Evolutionary conservation across 2,888 invertebrate species (phyloP).

Genomic region (Suillia variegata): DNA sequence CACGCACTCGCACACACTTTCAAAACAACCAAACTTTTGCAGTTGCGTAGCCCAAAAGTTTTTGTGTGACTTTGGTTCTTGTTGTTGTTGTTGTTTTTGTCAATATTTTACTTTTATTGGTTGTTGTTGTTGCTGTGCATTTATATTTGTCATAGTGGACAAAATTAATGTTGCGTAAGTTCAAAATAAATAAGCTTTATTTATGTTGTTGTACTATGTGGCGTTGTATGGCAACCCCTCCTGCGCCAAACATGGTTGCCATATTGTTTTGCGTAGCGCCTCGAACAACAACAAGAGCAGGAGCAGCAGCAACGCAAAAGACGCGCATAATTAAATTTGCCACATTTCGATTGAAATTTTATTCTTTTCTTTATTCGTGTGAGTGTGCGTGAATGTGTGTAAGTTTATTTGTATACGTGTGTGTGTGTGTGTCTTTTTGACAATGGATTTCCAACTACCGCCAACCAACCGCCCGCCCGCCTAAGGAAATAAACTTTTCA

Average conservation of each 20-base stretch:
- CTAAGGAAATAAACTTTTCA: neutral
- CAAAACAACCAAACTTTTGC: no score
- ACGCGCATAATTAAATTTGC: neutral
- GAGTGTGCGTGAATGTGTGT: neutral
- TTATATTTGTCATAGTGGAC: neutral
- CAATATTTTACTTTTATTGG: no score
- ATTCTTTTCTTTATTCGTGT: neutral
- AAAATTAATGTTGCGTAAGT: conserved; percentile 17
- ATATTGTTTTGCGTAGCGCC: no score
- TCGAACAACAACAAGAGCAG: neutral
- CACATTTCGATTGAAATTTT: neutral
- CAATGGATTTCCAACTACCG: no score
- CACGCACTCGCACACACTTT: no score
- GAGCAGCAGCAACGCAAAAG: neutral
- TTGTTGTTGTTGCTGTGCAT: neutral
- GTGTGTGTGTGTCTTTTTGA: no score
- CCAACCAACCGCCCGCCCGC: no score
- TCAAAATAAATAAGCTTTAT: conserved; percentile 14
- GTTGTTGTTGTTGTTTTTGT: no score
- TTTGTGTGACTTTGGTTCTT: no score
- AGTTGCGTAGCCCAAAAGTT: no score
- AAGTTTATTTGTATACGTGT: neutral
- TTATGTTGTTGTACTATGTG: conserved; percentile 5
- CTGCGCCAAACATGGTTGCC: no score
- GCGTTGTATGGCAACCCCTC: neutral